Percentiles rank a stretch among this genome's conserved stretches.
These are phyloP conservation scores for Montipora efflorescens DNA, from an alignment of 64 coral and sea anemone genomes.

Conservation along the genomic window DNA sequence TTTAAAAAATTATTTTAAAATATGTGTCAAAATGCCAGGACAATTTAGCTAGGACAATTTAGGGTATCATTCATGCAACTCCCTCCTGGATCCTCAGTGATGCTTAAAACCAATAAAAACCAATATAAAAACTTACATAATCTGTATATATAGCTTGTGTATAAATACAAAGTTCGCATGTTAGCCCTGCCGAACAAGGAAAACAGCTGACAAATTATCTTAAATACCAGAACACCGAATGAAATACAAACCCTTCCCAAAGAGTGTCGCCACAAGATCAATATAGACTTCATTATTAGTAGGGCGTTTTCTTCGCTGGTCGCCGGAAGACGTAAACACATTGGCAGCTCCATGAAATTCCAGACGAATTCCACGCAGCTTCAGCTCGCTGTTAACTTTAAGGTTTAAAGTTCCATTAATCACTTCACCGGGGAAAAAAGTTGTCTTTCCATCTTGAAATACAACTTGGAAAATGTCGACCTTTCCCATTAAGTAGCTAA, in stretches of 20 bases:
- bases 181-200: too few species aligned
- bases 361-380: constrained; percentile 72
- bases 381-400: constrained; percentile 83
- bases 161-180: too few species aligned
- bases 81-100: too few species aligned
- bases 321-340: constrained; percentile 64
- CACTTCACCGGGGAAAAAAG: constrained; percentile 82
- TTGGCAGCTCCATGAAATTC: constrained; percentile 86
- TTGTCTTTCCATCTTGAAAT: constrained; percentile 74
- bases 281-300: constrained; percentile 78
- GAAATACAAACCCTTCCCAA: constrained; percentile 76
- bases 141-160: too few species aligned
- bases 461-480: constrained; percentile 73
- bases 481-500: constrained; percentile 70
- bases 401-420: constrained; percentile 73
- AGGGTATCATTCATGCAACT: too few species aligned
- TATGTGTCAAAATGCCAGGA: too few species aligned
- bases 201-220: neutral
- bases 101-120: too few species aligned
- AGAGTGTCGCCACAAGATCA: constrained; percentile 77
- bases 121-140: too few species aligned
- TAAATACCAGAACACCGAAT: neutral
- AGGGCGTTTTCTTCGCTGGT: constrained; percentile 58
- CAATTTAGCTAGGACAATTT: too few species aligned
- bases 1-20: too few species aligned